Conservation (phyloP, 2,888 invertebrate species). For the Microctonus hyperodae region DNA sequence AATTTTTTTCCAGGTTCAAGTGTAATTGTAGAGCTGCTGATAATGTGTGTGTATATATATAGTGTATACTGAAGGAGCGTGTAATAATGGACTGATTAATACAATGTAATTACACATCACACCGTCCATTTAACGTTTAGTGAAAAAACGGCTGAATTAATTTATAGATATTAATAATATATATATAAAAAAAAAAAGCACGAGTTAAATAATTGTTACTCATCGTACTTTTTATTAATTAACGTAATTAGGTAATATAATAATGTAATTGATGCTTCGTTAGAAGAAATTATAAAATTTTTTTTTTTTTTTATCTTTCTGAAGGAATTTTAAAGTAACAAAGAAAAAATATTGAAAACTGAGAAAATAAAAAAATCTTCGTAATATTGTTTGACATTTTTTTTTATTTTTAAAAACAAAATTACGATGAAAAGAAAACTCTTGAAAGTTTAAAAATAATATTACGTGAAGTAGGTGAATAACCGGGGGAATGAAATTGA, state of each 20-base stretch:
- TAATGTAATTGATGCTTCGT: not conserved
- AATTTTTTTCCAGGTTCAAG: conserved; percentile 37
- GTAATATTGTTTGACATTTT: not conserved
- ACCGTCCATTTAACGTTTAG: conserved; percentile 14
- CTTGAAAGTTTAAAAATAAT: conserved; percentile 18
- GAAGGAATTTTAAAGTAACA: not conserved
- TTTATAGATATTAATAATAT: not conserved
- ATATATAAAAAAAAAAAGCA: not conserved
- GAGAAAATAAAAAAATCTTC: not conserved
- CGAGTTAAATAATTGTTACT: not conserved
- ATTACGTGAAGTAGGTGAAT: conserved; percentile 18
- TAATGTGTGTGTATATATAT: conserved; percentile 34
- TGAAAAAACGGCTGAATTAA: not conserved
- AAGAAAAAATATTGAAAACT: not conserved
- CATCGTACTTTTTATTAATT: not conserved
- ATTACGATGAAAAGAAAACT: not conserved
- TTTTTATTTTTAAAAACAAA: conserved; percentile 5
- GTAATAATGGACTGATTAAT: conserved; percentile 19
- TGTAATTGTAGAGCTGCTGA: conserved; percentile 35
- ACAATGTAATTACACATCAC: conserved; percentile 10
- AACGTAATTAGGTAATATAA: not conserved
- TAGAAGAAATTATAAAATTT: not conserved
- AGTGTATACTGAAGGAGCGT: conserved; percentile 26
- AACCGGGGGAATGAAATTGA: not conserved
- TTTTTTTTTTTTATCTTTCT: not conserved